Evolutionary conservation across 2,113 vertebrate genomes (phyloP).

Genomic region (Conger conger): DNA sequence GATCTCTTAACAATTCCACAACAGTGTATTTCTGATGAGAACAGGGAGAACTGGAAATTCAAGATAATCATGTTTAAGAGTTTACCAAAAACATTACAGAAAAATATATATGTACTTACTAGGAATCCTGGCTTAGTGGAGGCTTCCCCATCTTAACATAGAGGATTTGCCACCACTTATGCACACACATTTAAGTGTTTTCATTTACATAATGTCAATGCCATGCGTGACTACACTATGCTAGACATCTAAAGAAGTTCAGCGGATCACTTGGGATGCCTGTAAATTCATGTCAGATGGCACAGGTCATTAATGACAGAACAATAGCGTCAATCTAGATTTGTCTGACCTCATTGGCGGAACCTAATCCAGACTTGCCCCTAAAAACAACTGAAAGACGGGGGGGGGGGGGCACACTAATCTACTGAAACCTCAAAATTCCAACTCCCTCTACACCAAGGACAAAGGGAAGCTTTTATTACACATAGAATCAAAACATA

Average conservation of each 20-base stretch:
- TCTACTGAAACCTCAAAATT: neutral
- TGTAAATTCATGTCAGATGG: slow-evolving; percentile 34
- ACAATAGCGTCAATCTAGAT: slow-evolving; percentile 54
- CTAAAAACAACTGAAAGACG: slow-evolving; percentile 51
- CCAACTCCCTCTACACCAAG: neutral
- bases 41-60: no score
- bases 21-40: no score
- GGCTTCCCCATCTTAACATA: no score
- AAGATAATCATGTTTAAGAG: no score
- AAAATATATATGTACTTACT: no score
- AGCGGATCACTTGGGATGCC: neutral
- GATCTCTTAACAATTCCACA: no score
- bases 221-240: neutral
- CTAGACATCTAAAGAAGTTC: neutral
- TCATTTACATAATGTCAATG: neutral
- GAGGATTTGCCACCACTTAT: neutral
- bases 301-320: slow-evolving; percentile 44
- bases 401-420: neutral
- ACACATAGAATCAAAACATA: no score
- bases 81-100: no score
- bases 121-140: no score
- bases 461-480: neutral
- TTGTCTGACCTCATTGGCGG: slow-evolving; percentile 57
- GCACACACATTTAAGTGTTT: neutral
- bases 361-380: slow-evolving; percentile 57